Percentiles rank a stretch among this genome's conserved stretches.
These are phyloP conservation scores for Polia nebulosa DNA, from an alignment of 2,888 invertebrate genomes.

Conservation along the genomic window DNA sequence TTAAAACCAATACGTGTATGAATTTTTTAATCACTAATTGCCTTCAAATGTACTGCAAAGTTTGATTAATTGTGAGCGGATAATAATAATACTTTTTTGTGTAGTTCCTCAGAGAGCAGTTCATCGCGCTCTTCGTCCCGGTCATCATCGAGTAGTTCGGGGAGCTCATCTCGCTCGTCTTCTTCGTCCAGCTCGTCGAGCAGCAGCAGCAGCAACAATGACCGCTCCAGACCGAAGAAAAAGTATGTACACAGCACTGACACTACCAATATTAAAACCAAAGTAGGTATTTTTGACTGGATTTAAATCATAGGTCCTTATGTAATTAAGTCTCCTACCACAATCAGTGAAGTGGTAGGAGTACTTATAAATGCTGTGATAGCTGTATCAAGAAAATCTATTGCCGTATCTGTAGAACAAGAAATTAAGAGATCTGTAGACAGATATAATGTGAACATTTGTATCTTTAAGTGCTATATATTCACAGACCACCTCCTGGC, in stretches of 20 bases:
- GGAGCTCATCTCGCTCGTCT: constrained; percentile 90
- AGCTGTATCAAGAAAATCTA: no score
- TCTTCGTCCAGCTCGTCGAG: constrained; percentile 92
- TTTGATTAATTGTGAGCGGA: not conserved
- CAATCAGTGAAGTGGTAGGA: no score
- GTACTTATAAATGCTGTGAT: no score
- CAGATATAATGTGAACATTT: no score
- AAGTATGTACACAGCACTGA: constrained; percentile 83
- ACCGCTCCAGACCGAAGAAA: constrained; percentile 92
- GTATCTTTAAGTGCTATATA: no score
- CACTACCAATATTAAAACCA: no score
- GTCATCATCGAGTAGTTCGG: constrained; percentile 95
- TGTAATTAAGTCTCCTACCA: no score
- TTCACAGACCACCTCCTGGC: no score
- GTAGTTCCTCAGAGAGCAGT: constrained; percentile 95
- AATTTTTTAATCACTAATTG: not conserved
- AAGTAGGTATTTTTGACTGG: no score
- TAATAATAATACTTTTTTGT: constrained; percentile 25
- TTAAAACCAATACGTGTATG: not conserved
- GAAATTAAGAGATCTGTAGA: no score
- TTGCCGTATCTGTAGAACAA: no score
- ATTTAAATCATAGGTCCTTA: no score
- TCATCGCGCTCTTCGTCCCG: constrained; percentile 95
- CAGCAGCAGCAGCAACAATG: constrained; percentile 92
- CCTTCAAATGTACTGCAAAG: not conserved